Evolutionary conservation across 2,797 vertebrate genomes (phyloP).

Genomic region (Diceros bicornis): DNA sequence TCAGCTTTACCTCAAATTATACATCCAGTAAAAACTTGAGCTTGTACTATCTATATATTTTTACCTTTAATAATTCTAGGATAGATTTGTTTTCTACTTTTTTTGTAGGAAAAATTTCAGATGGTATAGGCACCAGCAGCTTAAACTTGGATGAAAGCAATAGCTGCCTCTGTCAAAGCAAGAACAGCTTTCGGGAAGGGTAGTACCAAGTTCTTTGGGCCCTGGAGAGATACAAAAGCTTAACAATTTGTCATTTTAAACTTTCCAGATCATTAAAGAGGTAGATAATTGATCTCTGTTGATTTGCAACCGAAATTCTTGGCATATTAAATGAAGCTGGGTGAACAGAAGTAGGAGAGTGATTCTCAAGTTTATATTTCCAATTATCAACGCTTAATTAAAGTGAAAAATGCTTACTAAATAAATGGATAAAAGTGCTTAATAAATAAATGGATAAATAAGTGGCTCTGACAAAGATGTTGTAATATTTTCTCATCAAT

Average conservation of each 20-base stretch:
- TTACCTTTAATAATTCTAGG: slow-evolving; percentile 50
- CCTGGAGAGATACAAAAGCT: background rate
- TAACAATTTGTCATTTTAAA: background rate
- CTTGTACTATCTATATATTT: background rate
- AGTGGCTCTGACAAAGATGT: background rate
- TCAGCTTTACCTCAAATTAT: background rate
- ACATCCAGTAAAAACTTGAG: background rate
- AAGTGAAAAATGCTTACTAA: slow-evolving; percentile 32
- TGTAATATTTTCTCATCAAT: slow-evolving; percentile 36
- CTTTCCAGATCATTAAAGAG: background rate
- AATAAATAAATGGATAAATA: slow-evolving; percentile 32
- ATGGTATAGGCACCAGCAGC: background rate
- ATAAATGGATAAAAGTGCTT: slow-evolving; percentile 3
- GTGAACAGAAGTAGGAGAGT: background rate
- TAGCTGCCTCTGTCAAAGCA: background rate
- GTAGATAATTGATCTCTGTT: background rate
- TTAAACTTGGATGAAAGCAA: slow-evolving; percentile 1
- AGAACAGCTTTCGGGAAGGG: background rate
- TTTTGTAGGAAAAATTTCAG: background rate
- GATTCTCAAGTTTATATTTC: slow-evolving; percentile 63
- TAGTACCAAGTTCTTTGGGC: background rate
- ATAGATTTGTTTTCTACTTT: background rate
- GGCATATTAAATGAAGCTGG: background rate
- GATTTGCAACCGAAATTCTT: slow-evolving; percentile 42
- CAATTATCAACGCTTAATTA: background rate